Conservation (phyloP, 2,888 invertebrate species). For the Invenusta paracnida region DNA sequence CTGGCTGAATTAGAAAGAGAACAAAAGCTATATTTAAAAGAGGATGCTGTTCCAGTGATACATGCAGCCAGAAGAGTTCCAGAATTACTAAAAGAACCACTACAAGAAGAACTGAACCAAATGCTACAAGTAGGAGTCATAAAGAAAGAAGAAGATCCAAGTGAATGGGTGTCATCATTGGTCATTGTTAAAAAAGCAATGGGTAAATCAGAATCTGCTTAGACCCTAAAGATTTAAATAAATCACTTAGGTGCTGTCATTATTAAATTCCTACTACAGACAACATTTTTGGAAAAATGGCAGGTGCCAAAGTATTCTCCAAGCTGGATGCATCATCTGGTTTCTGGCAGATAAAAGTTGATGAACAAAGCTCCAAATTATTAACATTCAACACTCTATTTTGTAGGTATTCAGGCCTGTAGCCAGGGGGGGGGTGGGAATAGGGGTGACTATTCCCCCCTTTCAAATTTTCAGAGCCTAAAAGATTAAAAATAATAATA, state of each 20-base stretch:
- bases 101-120: too few relatives aligned
- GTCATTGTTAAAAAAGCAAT: conserved; percentile 46
- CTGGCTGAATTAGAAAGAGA: not conserved
- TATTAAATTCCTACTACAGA: conserved; percentile 47
- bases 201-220: conserved; percentile 48
- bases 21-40: not conserved
- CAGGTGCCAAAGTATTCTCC: conserved; percentile 44
- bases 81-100: conserved; percentile 46
- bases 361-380: conserved; percentile 39
- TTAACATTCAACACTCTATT: conserved; percentile 47
- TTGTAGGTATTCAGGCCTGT: conserved; percentile 36
- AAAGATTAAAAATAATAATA: too few relatives aligned
- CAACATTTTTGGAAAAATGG: conserved; percentile 46
- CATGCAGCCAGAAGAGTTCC: conserved; percentile 21
- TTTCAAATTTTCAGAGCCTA: not conserved
- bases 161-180: conserved; percentile 48
- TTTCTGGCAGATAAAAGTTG: conserved; percentile 47
- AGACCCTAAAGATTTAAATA: conserved; percentile 48
- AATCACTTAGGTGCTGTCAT: conserved; percentile 46
- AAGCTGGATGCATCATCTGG: conserved; percentile 47
- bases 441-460: not conserved
- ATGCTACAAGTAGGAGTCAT: conserved; percentile 44
- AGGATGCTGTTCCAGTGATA: not conserved
- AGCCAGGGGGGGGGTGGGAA: not conserved
- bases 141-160: conserved; percentile 48